phyloP scores from a whole-genome alignment of 2,797 vertebrate species.

The Acanthurus tractus region DNA sequence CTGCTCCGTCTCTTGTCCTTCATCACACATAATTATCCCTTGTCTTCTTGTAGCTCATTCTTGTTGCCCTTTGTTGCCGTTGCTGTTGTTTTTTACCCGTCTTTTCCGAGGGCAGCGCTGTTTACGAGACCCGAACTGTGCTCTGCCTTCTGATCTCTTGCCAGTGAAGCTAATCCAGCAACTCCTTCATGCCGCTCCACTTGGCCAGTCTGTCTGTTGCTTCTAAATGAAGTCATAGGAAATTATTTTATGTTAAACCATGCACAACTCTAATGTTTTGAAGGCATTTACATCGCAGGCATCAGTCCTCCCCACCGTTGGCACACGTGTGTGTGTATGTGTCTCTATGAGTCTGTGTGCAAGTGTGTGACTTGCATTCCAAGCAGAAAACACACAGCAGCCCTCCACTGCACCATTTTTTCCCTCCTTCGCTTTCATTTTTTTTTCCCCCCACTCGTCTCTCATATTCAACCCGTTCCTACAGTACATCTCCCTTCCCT shows the following conservation, averaged over 20 bases:
- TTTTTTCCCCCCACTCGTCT: slow-evolving; percentile 43
- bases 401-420: slow-evolving; percentile 74
- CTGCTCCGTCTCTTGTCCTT: slow-evolving; percentile 63
- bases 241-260: slow-evolving; percentile 70
- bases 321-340: slow-evolving; percentile 18
- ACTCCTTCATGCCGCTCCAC: slow-evolving; percentile 40
- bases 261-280: slow-evolving; percentile 61
- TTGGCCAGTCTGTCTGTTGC: slow-evolving; percentile 57
- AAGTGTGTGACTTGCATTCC: slow-evolving; percentile 76
- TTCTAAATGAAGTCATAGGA: slow-evolving; percentile 65
- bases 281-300: slow-evolving; percentile 67
- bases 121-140: slow-evolving; percentile 53
- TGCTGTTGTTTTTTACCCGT: slow-evolving; percentile 53
- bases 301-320: slow-evolving; percentile 45
- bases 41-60: slow-evolving; percentile 59
- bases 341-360: slow-evolving; percentile 3
- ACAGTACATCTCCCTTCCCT: slow-evolving; percentile 43
- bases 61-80: slow-evolving; percentile 55
- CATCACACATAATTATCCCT: slow-evolving; percentile 75
- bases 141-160: slow-evolving; percentile 54
- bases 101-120: slow-evolving; percentile 39
- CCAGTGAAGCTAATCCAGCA: slow-evolving; percentile 61
- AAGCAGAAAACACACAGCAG: slow-evolving; percentile 73
- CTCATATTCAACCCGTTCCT: slow-evolving; percentile 57
- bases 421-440: slow-evolving; percentile 55